phyloP scores from a whole-genome alignment of 2,888 invertebrate genomes.

The Thereva nobilitata region DNA sequence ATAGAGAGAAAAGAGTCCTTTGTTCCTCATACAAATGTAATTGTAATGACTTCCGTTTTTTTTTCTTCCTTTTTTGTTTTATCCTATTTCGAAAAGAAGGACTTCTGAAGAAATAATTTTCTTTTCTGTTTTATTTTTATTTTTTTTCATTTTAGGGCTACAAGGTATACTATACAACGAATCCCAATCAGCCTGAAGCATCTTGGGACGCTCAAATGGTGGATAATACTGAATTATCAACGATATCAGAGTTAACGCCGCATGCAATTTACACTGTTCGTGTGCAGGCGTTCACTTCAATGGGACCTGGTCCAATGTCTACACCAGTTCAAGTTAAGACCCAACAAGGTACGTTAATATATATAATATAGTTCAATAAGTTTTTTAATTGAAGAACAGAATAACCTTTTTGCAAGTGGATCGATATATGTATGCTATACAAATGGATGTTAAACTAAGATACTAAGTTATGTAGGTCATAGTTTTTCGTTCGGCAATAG shows the following conservation, averaged over 20 bases:
- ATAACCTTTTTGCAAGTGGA: no score
- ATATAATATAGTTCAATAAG: no score
- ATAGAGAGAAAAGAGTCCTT: no score
- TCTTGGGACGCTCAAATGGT: constrained; percentile 94
- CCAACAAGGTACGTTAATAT: constrained; percentile 75
- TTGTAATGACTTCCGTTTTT: no score
- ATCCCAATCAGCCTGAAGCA: constrained; percentile 81
- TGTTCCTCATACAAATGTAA: no score
- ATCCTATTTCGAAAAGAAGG: no score
- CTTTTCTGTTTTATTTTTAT: neutral
- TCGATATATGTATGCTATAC: no score
- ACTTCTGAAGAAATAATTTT: neutral
- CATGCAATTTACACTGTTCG: constrained; percentile 93
- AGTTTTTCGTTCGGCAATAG: no score
- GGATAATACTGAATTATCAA: constrained; percentile 89
- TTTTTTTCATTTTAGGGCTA: constrained; percentile 73
- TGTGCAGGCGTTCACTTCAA: constrained; percentile 90
- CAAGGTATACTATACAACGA: constrained; percentile 94
- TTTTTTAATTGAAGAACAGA: no score
- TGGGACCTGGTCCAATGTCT: constrained; percentile 94
- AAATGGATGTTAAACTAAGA: no score
- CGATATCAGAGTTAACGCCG: constrained; percentile 87
- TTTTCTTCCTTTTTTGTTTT: no score
- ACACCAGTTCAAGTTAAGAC: constrained; percentile 97
- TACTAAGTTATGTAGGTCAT: no score